Percentiles rank a stretch among this genome's conserved stretches.
Conservation (phyloP, 2,113 vertebrate species). For the Deroptyus accipitrinus region DNA sequence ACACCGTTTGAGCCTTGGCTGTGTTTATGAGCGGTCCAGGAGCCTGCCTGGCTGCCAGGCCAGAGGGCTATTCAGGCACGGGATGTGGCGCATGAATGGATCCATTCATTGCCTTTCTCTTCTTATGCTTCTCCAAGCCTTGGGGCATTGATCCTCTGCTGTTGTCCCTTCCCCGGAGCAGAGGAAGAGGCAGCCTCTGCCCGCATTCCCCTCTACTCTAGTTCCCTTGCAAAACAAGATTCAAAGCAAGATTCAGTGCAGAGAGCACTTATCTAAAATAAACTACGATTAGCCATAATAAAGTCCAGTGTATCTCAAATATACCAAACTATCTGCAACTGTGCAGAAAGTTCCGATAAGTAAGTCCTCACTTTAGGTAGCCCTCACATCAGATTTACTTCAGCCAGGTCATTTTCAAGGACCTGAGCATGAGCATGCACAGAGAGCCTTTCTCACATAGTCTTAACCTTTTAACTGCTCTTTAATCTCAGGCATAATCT, state of each 20-base stretch:
- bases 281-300: conserved; percentile 54
- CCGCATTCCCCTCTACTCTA: not conserved
- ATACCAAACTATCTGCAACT: not conserved
- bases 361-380: not conserved
- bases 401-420: conserved; percentile 17
- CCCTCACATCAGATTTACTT: not conserved
- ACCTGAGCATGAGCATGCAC: not conserved
- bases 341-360: conserved; percentile 1
- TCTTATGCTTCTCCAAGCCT: not conserved
- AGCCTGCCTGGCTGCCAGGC: not conserved
- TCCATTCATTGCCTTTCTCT: not conserved
- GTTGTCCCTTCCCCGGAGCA: not conserved
- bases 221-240: not conserved
- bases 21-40: not conserved
- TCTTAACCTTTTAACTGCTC: conserved; percentile 1
- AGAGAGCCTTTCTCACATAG: conserved; percentile 19
- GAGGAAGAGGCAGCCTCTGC: not conserved
- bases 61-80: not conserved
- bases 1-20: not conserved
- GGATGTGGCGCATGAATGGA: not conserved
- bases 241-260: not conserved
- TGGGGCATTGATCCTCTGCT: not conserved
- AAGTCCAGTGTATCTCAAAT: not conserved
- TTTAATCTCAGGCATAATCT: conserved; percentile 33
- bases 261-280: not conserved